These are phyloP conservation scores for Seriola aureovittata DNA, from an alignment of 2,113 vertebrate species.

Conservation along the genomic window DNA sequence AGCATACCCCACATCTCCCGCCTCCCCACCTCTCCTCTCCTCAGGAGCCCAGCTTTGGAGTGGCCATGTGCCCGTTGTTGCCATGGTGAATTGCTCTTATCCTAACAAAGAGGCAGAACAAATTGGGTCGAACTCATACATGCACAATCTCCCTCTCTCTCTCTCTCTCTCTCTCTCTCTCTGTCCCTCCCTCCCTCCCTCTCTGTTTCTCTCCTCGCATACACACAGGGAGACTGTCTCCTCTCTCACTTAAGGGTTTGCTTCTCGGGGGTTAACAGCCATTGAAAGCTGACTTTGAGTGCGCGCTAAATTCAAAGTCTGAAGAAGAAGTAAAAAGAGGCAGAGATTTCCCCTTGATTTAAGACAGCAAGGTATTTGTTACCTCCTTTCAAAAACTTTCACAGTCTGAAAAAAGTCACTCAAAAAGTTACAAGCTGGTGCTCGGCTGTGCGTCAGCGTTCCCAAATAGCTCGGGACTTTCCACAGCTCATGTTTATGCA, in stretches of 20 bases:
- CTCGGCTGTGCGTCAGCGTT: slow-evolving; percentile 39
- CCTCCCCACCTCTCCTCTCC: slow-evolving; percentile 52
- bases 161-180: slow-evolving; percentile 34
- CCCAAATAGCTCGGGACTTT: slow-evolving; percentile 71
- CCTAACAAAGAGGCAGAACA: slow-evolving; percentile 57
- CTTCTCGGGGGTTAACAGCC: slow-evolving; percentile 20
- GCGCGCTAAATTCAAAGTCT: slow-evolving; percentile 75
- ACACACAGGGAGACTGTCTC: neutral
- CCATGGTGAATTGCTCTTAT: slow-evolving; percentile 76
- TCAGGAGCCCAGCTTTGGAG: slow-evolving; percentile 54
- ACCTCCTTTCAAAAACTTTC: neutral
- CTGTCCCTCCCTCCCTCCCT: slow-evolving; percentile 28
- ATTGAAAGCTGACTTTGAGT: slow-evolving; percentile 15
- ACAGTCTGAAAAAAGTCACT: neutral
- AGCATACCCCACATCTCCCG: slow-evolving; percentile 16
- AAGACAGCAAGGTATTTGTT: neutral
- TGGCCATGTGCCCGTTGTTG: slow-evolving; percentile 63
- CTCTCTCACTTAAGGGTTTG: slow-evolving; percentile 26
- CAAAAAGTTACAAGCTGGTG: neutral
- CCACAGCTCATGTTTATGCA: slow-evolving; percentile 59
- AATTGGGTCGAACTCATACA: slow-evolving; percentile 52
- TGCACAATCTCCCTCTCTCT: slow-evolving; percentile 15
- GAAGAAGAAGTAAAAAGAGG: neutral
- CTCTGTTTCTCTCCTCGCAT: slow-evolving; percentile 31
- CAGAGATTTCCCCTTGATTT: neutral